These are phyloP conservation scores for Dufourea novaeangliae DNA, from an alignment of 1,140 invertebrate species.

Conservation along the genomic window DNA sequence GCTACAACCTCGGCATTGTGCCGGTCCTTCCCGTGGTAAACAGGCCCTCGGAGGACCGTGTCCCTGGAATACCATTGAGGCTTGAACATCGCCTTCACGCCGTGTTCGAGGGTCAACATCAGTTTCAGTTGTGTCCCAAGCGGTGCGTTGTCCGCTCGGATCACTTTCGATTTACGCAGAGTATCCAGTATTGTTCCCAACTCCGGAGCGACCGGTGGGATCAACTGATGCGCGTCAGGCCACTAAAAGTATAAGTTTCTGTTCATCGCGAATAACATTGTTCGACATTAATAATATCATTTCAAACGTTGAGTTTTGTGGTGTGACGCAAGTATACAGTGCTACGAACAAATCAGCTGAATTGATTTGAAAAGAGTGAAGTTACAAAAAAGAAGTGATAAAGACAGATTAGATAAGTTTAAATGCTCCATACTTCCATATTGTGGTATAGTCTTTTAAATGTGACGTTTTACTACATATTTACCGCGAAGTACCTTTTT, in stretches of 20 bases:
- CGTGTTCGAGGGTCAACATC: conserved; percentile 88
- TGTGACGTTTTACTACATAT: too few species aligned
- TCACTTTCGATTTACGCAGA: conserved; percentile 87
- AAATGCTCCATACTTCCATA: too few species aligned
- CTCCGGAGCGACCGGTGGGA: conserved; percentile 84
- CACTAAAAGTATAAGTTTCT: conserved; percentile 83
- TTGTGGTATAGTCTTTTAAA: too few species aligned
- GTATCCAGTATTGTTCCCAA: conserved; percentile 88
- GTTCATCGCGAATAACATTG: background rate
- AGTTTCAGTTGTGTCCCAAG: conserved; percentile 96
- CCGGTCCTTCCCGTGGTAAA: conserved; percentile 94
- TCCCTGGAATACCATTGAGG: conserved; percentile 93
- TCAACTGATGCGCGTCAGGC: conserved; percentile 86
- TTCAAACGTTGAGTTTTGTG: background rate
- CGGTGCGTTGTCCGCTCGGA: conserved; percentile 87
- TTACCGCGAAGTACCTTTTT: too few species aligned
- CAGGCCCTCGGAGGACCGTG: conserved; percentile 88
- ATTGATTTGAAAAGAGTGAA: background rate
- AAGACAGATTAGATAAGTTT: background rate
- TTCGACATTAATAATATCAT: too few species aligned
- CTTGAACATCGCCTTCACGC: conserved; percentile 93
- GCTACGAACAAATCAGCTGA: too few species aligned
- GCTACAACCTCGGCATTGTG: conserved; percentile 97
- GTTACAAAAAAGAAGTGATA: background rate
- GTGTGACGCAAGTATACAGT: too few species aligned